Percentiles rank a stretch among this genome's conserved stretches.
phyloP scores from a whole-genome alignment of 2,888 invertebrate species.

The Machimus atricapillus region DNA sequence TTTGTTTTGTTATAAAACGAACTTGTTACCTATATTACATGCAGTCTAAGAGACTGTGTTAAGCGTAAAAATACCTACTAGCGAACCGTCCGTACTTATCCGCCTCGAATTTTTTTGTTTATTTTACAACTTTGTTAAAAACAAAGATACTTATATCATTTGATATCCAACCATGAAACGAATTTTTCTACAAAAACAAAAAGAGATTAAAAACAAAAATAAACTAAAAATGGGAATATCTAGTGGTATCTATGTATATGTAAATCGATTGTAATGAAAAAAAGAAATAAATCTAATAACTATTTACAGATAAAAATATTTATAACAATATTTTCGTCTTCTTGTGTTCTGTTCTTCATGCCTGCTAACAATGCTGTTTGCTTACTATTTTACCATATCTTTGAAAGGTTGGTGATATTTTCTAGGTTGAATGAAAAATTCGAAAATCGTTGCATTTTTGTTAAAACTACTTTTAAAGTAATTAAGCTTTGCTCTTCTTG shows the following conservation, averaged over 20 bases:
- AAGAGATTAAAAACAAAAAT: background rate
- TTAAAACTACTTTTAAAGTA: background rate
- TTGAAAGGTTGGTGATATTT: background rate
- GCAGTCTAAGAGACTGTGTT: background rate
- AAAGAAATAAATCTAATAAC: background rate
- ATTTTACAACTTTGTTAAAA: background rate
- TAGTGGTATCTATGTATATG: background rate
- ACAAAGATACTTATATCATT: background rate
- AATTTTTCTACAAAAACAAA: background rate
- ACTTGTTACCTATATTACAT: background rate
- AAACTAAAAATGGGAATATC: background rate
- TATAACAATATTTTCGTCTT: slow-evolving; percentile 22
- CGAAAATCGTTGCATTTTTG: background rate
- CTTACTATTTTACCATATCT: background rate
- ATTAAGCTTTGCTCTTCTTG: background rate
- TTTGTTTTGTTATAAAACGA: background rate
- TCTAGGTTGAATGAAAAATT: background rate
- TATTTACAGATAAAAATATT: slow-evolving; percentile 23
- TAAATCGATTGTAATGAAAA: background rate
- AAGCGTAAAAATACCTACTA: background rate
- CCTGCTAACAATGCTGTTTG: background rate
- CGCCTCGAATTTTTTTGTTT: background rate
- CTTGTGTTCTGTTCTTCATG: background rate
- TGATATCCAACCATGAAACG: background rate
- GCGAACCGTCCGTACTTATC: background rate